Percentiles rank a stretch among this genome's conserved stretches.
phyloP scores from a whole-genome alignment of 2,797 vertebrate species.

The Ptychadena robeensis region DNA sequence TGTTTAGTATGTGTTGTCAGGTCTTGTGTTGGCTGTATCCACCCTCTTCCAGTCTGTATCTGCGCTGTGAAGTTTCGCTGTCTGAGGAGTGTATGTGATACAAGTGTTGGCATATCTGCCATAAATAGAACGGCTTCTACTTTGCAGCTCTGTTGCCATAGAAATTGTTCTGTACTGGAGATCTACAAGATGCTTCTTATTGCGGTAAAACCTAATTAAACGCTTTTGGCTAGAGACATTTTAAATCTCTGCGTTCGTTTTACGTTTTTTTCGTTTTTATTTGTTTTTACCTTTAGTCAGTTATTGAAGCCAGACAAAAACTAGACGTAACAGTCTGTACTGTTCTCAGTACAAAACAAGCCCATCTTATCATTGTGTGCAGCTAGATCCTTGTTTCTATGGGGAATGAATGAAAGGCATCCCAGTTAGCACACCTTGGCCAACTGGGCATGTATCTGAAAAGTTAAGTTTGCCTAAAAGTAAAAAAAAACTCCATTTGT shows the following conservation, averaged over 20 bases:
- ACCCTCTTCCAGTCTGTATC: not conserved
- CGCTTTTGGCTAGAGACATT: constrained; percentile 31
- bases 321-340: too few relatives aligned
- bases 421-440: too few relatives aligned
- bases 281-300: not conserved
- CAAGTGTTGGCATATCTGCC: constrained; percentile 24
- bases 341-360: too few relatives aligned
- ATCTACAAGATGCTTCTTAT: constrained; percentile 52
- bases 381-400: too few relatives aligned
- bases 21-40: not conserved
- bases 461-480: too few relatives aligned
- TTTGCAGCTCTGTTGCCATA: constrained; percentile 50
- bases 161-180: constrained; percentile 44
- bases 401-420: too few relatives aligned
- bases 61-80: constrained; percentile 23
- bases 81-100: constrained; percentile 34
- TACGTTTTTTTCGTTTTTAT: not conserved
- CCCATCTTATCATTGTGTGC: too few relatives aligned
- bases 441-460: too few relatives aligned
- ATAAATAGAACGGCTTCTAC: constrained; percentile 50
- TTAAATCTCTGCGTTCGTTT: not conserved
- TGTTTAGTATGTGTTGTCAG: not conserved
- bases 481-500: too few relatives aligned
- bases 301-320: not conserved
- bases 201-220: constrained; percentile 47